Percentiles rank a stretch among this genome's conserved stretches.
Evolutionary conservation across 2,113 vertebrate species (phyloP).

Genomic region (Colaptes auratus): DNA sequence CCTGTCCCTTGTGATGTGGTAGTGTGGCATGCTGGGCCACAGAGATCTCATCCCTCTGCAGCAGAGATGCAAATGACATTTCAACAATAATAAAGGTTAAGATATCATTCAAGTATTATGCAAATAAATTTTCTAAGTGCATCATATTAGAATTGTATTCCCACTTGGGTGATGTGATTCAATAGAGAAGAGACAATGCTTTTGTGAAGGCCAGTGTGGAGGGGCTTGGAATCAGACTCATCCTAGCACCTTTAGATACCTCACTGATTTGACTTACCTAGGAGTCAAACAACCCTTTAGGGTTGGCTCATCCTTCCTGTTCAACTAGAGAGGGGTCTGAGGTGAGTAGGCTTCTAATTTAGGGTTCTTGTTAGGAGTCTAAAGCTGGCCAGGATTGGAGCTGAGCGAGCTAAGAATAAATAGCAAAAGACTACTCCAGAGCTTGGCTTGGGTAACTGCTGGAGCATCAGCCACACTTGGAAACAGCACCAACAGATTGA

Average conservation of each 20-base stretch:
- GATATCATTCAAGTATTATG: background rate
- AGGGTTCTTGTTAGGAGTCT: background rate
- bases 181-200: background rate
- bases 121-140: background rate
- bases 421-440: background rate
- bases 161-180: background rate
- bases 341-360: background rate
- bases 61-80: background rate
- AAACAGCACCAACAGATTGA: slow-evolving; percentile 63
- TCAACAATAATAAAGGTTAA: background rate
- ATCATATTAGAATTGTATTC: background rate
- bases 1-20: too few species aligned
- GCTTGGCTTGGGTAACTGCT: slow-evolving; percentile 57
- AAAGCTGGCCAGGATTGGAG: background rate
- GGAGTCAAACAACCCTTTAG: background rate
- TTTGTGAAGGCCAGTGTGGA: background rate
- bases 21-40: accelerated
- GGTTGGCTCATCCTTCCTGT: background rate
- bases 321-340: background rate
- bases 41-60: background rate
- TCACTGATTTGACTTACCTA: background rate
- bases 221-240: background rate
- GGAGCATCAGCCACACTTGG: slow-evolving; percentile 62
- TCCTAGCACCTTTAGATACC: background rate
- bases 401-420: slow-evolving; percentile 52